These are phyloP conservation scores for Drosophila orosa DNA, from an alignment of 1,140 invertebrate species.

Conservation along the genomic window DNA sequence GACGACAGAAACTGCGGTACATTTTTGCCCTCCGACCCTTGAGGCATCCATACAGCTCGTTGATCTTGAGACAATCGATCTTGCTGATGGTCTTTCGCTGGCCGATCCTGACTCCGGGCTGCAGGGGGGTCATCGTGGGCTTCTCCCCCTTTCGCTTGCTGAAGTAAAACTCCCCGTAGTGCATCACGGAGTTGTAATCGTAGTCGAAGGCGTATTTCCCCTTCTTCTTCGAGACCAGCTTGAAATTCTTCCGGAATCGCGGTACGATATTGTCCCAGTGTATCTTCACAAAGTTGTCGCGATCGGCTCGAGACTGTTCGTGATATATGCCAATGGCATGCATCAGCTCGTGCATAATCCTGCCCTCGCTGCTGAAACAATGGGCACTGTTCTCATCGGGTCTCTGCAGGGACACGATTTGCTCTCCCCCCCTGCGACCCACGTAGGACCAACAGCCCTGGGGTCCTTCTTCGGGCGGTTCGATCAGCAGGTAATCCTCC, in stretches of 20 bases:
- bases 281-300: conserved; percentile 91
- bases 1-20: conserved; percentile 87
- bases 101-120: conserved; percentile 85
- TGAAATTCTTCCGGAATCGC: conserved; percentile 88
- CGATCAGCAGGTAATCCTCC: conserved; percentile 90
- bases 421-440: conserved; percentile 87
- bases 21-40: conserved; percentile 84
- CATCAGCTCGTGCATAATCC: conserved; percentile 93
- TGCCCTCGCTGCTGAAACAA: conserved; percentile 89
- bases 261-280: conserved; percentile 89
- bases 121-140: conserved; percentile 86
- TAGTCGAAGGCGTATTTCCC: conserved; percentile 89
- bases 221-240: conserved; percentile 87
- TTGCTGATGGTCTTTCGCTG: conserved; percentile 88
- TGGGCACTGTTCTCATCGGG: conserved; percentile 87
- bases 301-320: conserved; percentile 92
- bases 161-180: conserved; percentile 88
- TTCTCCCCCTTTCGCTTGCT: conserved; percentile 80
- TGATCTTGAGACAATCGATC: conserved; percentile 89
- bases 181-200: conserved; percentile 90
- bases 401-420: conserved; percentile 82
- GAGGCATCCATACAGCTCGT: conserved; percentile 89
- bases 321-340: conserved; percentile 94
- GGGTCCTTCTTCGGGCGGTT: conserved; percentile 87
- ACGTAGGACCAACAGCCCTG: conserved; percentile 93